Evolutionary conservation across 2,113 vertebrate genomes (phyloP).

Genomic region (Opisthocomus hoazin): DNA sequence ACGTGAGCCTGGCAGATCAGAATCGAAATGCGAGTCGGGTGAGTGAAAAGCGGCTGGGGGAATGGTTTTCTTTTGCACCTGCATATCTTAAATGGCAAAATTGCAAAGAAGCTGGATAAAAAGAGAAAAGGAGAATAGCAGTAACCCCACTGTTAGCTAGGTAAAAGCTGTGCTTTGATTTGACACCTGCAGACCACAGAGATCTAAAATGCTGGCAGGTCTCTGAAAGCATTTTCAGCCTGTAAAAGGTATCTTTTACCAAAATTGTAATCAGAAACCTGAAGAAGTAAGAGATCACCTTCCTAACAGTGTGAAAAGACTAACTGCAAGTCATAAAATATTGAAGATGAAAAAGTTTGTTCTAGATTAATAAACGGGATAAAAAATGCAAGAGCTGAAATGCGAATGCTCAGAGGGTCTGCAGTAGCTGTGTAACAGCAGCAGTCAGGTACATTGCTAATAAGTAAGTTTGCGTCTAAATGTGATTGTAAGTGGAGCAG

Average conservation of each 20-base stretch:
- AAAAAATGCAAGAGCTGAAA: constrained; percentile 16
- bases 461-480: not conserved
- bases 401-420: not conserved
- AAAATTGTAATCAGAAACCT: not conserved
- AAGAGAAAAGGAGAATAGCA: not conserved
- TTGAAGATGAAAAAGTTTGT: not conserved
- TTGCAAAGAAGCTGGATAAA: not conserved
- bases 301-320: not conserved
- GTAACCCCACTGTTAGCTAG: not conserved
- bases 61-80: not conserved
- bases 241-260: not conserved
- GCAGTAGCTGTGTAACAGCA: not conserved
- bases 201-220: not conserved
- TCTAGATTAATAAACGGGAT: constrained; percentile 27
- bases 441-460: not conserved
- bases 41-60: not conserved
- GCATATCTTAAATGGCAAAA: not conserved
- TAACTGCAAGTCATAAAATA: not conserved
- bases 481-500: constrained; percentile 47
- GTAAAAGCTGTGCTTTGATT: not conserved
- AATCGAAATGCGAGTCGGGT: not conserved
- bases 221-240: not conserved
- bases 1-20: not conserved
- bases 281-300: not conserved
- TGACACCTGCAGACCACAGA: not conserved